Conservation (phyloP, 2,797 vertebrate species). For the Xerus rutilus region DNA sequence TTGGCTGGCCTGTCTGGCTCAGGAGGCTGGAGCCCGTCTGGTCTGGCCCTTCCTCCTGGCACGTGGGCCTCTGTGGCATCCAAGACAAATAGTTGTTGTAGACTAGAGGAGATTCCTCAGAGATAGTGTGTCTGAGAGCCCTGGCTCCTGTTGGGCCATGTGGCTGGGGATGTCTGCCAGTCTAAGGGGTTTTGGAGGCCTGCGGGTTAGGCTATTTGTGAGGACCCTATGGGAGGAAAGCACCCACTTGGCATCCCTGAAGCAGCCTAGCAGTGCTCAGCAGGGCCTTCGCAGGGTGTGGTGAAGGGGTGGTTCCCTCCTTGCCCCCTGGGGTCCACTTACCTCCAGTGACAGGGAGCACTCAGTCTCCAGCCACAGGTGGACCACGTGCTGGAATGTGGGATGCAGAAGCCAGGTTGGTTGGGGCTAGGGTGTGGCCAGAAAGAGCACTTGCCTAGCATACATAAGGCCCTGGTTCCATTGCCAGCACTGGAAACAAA, state of each 20-base stretch:
- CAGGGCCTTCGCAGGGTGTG: too few species aligned
- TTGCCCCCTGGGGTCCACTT: too few species aligned
- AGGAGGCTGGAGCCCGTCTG: constrained; percentile 29
- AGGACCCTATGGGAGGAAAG: background rate
- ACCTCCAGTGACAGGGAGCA: background rate
- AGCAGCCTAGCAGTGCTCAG: too few species aligned
- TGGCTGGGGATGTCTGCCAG: background rate
- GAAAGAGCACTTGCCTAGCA: background rate
- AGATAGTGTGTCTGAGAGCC: background rate
- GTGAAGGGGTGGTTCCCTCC: background rate
- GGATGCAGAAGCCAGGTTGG: background rate
- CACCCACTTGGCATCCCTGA: background rate
- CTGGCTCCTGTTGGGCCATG: background rate
- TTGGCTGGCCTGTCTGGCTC: background rate
- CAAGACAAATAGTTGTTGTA: background rate
- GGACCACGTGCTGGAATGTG: background rate
- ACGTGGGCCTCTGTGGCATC: background rate
- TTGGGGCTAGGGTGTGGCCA: background rate
- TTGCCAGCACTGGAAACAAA: background rate
- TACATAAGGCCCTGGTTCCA: background rate
- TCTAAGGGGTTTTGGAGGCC: too few species aligned
- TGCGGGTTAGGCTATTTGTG: background rate
- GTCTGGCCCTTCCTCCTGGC: constrained; percentile 3
- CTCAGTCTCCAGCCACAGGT: background rate
- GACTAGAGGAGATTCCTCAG: constrained; percentile 5